Evolutionary conservation across 2,888 invertebrate genomes (phyloP), one percentile per base, ranked within the genome.

Genomic region (Pandemis heparana): DNA sequence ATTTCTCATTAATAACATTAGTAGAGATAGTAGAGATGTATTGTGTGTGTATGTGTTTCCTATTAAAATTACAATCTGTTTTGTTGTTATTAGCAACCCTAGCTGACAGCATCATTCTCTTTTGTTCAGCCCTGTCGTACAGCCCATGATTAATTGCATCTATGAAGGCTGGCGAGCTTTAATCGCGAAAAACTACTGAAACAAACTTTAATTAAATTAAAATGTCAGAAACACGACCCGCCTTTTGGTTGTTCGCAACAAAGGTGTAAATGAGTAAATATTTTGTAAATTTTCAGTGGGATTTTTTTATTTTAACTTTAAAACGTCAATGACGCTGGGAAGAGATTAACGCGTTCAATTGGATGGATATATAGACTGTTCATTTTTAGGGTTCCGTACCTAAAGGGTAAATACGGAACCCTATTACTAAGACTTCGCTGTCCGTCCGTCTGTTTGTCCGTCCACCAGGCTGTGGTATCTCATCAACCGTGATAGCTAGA

Each of bases 61-160:
- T 32, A 4, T 32, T 32, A 32, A 32, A 32, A 32, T 32, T 32
- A 32, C 23, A 32, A 4, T 32, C n/a, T n/a, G 51, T 7, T n/a
- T 14, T 16, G 16, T 51, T 7, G 51, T 51, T 51, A 51, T 5
- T 16, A 38, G 38, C 80, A 83, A 63, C 87, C 86, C 87, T 87
- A 79, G 16, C n/a, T 16, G 48, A 63, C 71, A 78, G 80, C 78
- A 81, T 78, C 77, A 66, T 66, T 63, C 77, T 83, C 86, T 85
- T 89, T 89, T 89, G 89, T 89, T 87, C 87, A 84, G 82, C 83
- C 81, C 87, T 85, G 86, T 81, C 85, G 80, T 81, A 80, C 81
- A 77, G 78, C 80, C 83, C 87, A 88, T 94, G 93, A 94, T 94
- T 92, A 93, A 94, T 94, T 82, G 86, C 87, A 85, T 89, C 90